Base-by-base conservation (phyloP, 2,888 invertebrate genomes). In the Sphaeridia pumilis region DNA sequence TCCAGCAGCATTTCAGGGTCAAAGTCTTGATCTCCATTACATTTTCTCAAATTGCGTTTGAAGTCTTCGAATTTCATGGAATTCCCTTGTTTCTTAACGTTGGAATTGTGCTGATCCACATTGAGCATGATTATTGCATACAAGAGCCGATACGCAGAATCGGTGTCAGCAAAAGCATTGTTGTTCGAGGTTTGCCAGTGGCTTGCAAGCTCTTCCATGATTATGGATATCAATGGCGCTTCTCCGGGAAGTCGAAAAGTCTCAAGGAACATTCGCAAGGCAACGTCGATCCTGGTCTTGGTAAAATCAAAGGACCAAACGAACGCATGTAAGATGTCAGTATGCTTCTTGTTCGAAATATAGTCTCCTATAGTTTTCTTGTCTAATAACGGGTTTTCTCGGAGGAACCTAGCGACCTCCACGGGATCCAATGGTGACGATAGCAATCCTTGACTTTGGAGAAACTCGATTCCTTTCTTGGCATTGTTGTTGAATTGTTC, bases 121-220 rank as follows among this genome's bases (percentile, higher is more conserved):
- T 99, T 99, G 55, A 99, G 74, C 95, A 99, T 97, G 59, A 99
- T 97, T n/a, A 97, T 84, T 7, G 95, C 95, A 72, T 98, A 99
- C 1, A 95, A 88, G 50, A 99, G 76, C 0, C 94, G 90, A 72
- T 95, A 99, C 0, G 98, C 97, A 0, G 95, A 90, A 74, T 98
- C 98, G 0, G 86, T 86, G 70, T 95, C 90, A 17, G 83, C 86
- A 74, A 98, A 97, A 0, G 95, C 97, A 50, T 56, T 56, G 4
- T 49, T 49, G 57, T 60, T 62, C 22, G 73, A 68, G 67, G 87
- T 87, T 76, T 92, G 90, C 95, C 95, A 97, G 67, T 92, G 83
- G 68, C 92, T 90, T 0, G 97, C 87, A 71, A 99, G 99, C 68
- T 92, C 85, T 72, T 97, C 95, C 75, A 99, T 79, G 42, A 98